These are phyloP conservation scores for Esperia sulphurella DNA, from an alignment of 2,888 invertebrate species.

Conservation along the genomic window DNA sequence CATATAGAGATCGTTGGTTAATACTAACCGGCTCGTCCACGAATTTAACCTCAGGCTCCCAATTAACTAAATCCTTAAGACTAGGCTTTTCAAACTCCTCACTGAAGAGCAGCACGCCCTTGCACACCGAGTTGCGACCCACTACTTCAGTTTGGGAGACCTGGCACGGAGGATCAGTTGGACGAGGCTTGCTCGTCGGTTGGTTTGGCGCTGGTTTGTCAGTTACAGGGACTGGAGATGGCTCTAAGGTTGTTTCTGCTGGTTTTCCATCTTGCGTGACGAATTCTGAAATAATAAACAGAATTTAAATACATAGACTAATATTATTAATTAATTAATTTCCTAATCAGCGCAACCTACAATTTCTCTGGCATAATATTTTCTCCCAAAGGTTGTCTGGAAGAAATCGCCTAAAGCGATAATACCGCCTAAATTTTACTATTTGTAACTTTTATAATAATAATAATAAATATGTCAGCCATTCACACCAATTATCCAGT, in stretches of 20 bases:
- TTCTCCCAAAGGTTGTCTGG: too few relatives aligned
- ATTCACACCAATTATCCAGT: too few relatives aligned
- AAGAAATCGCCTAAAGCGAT: too few relatives aligned
- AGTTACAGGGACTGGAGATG: conserved; percentile 2
- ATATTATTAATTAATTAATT: too few relatives aligned
- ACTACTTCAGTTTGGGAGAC: conserved; percentile 41
- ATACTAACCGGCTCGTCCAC: conserved; percentile 79
- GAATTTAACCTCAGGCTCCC: conserved; percentile 77
- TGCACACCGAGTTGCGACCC: conserved; percentile 53
- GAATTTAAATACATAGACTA: neutral
- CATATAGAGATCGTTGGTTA: too few relatives aligned
- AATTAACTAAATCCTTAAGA: conserved; percentile 50
- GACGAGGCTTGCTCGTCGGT: conserved; percentile 6
- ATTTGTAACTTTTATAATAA: too few relatives aligned
- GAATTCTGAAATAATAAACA: conserved; percentile 39
- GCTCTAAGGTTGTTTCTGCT: conserved; percentile 23
- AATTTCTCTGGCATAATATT: too few relatives aligned
- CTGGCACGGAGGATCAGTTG: conserved; percentile 28
- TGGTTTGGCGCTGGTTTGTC: conserved; percentile 1
- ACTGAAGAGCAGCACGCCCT: conserved; percentile 78
- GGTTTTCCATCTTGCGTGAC: conserved; percentile 52
- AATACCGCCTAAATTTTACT: too few relatives aligned
- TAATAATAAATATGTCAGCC: too few relatives aligned
- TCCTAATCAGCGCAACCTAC: too few relatives aligned
- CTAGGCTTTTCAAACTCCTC: conserved; percentile 73